These are phyloP conservation scores for Pilophorus perplexus DNA, from an alignment of 2,888 invertebrate species.

Conservation along the genomic window DNA sequence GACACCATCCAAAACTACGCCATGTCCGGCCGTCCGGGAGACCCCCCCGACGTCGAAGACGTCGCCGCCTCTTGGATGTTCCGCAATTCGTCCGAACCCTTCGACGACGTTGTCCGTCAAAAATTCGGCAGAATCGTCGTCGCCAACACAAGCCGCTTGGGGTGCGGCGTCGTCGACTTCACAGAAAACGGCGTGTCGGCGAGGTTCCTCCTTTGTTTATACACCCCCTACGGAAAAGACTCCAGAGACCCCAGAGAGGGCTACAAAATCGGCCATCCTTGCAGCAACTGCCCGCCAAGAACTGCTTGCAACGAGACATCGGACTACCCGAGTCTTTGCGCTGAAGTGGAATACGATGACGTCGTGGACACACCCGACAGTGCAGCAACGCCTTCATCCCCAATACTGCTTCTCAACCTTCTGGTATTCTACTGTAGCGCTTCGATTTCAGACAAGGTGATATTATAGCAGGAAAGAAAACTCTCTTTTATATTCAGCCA, in stretches of 20 bases:
- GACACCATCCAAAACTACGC: neutral
- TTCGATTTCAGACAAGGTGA: too few species aligned
- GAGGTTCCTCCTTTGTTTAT: slow-evolving; percentile 1
- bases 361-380: neutral
- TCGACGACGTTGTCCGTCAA: neutral
- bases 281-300: neutral
- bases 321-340: neutral
- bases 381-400: too few species aligned
- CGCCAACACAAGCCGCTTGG: neutral
- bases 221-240: neutral
- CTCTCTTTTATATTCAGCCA: too few species aligned
- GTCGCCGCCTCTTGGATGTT: neutral
- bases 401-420: too few species aligned
- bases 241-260: neutral
- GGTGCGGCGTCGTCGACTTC: neutral
- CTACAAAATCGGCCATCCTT: neutral
- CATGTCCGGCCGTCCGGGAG: neutral
- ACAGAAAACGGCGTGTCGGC: neutral
- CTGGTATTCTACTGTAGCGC: too few species aligned
- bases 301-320: neutral
- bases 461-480: too few species aligned
- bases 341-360: too few species aligned
- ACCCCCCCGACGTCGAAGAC: neutral
- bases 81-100: neutral
- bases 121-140: neutral